phyloP scores from a whole-genome alignment of 1,140 invertebrate genomes.

The Drosophila littoralis region DNA sequence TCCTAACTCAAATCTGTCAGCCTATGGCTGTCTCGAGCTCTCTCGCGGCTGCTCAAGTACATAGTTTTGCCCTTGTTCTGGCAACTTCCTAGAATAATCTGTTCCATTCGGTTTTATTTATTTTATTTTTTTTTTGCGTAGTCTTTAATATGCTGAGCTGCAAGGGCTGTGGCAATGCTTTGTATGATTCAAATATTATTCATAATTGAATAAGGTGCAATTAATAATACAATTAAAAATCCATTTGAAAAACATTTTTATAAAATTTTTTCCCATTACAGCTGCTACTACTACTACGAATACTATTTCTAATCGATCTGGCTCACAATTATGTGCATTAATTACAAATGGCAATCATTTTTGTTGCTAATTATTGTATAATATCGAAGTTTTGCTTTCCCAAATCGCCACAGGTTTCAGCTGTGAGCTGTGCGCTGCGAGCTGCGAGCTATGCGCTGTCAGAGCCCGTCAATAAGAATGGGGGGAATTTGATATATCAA shows the following conservation, averaged over 20 bases:
- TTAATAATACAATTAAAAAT: slow-evolving; percentile 82
- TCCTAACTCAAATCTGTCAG: neutral
- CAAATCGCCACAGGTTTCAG: slow-evolving; percentile 46
- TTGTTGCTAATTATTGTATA: slow-evolving; percentile 76
- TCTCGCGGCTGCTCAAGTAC: slow-evolving; percentile 5
- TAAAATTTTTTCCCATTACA: slow-evolving; percentile 57
- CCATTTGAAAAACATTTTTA: slow-evolving; percentile 69
- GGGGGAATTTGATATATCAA: slow-evolving; percentile 20
- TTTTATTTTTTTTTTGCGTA: neutral
- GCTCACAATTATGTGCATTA: slow-evolving; percentile 78
- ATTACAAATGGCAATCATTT: slow-evolving; percentile 78
- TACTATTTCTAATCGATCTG: slow-evolving; percentile 56
- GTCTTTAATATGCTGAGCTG: slow-evolving; percentile 10
- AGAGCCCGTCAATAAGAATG: slow-evolving; percentile 12
- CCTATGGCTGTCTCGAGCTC: slow-evolving; percentile 17
- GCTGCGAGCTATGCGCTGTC: neutral
- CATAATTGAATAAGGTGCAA: slow-evolving; percentile 79
- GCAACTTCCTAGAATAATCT: slow-evolving; percentile 72
- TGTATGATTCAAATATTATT: slow-evolving; percentile 68
- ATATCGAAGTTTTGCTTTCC: slow-evolving; percentile 76
- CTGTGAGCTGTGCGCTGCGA: slow-evolving; percentile 4
- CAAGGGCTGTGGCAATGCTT: slow-evolving; percentile 39
- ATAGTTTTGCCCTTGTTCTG: slow-evolving; percentile 48
- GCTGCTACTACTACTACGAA: neutral
- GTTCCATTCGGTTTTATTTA: slow-evolving; percentile 5